Conservation (phyloP, 2,797 vertebrate genomes). For the Tapera naevia region DNA sequence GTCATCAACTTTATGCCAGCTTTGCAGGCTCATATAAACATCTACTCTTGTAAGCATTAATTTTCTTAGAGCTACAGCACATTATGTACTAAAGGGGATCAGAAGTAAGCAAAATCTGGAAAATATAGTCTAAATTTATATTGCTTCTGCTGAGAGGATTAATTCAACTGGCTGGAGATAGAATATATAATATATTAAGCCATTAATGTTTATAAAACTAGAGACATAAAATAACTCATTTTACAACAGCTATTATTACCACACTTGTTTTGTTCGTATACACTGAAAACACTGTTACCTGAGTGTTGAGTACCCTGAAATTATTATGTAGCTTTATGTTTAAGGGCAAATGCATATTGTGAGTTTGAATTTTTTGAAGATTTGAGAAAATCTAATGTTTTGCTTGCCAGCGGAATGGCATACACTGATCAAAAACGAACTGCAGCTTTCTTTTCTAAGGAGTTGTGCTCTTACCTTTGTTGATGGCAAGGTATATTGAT, state of each 20-base stretch:
- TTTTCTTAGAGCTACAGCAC: constrained; percentile 57
- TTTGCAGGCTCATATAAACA: constrained; percentile 70
- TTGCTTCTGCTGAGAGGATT: constrained; percentile 53
- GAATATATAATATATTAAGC: constrained; percentile 44
- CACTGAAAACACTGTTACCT: background rate
- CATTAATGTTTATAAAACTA: constrained; percentile 46
- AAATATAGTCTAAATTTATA: constrained; percentile 63
- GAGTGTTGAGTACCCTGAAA: background rate
- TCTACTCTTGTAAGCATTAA: constrained; percentile 56
- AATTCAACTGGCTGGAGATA: constrained; percentile 28
- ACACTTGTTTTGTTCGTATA: background rate
- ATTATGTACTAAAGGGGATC: constrained; percentile 55
- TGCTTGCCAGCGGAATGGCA: background rate
- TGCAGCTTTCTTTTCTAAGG: background rate
- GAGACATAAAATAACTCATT: constrained; percentile 43
- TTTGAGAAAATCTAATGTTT: background rate
- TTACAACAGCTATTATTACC: background rate
- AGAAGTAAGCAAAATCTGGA: constrained; percentile 65
- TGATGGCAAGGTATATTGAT: background rate
- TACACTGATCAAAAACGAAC: background rate
- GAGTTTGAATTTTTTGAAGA: background rate
- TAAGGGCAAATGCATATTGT: background rate
- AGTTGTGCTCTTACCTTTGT: background rate
- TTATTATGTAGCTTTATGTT: background rate
- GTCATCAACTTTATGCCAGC: constrained; percentile 54